These are phyloP conservation scores for Drosophila biarmipes DNA, from an alignment of 1,140 invertebrate genomes.

Conservation along the genomic window DNA sequence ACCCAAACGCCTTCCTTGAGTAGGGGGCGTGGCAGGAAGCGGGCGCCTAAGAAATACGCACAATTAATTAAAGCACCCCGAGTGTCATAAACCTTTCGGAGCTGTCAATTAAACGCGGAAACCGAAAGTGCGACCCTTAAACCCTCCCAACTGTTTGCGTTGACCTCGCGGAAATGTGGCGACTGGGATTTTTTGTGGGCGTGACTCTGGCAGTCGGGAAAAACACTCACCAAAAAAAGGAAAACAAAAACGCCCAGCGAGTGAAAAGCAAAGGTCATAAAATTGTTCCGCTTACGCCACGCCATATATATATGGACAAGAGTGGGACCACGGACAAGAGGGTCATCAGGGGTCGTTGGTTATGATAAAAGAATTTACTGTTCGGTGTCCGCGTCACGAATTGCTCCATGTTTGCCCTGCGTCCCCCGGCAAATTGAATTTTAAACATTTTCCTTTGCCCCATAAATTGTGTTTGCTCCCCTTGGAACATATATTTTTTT, in stretches of 20 bases:
- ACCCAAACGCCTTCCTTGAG: slow-evolving; percentile 15
- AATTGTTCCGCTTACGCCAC: slow-evolving; percentile 23
- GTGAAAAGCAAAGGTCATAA: slow-evolving; percentile 44
- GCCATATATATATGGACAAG: slow-evolving; percentile 16
- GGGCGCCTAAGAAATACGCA: slow-evolving; percentile 39
- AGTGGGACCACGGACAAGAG: no score
- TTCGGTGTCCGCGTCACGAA: slow-evolving; percentile 5
- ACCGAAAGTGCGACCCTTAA: slow-evolving; percentile 7
- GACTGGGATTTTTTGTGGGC: slow-evolving; percentile 47
- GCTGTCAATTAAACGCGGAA: slow-evolving; percentile 58
- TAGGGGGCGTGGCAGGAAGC: slow-evolving; percentile 36
- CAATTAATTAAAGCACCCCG: slow-evolving; percentile 72
- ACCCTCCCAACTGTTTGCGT: neutral
- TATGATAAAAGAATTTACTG: slow-evolving; percentile 10
- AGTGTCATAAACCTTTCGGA: slow-evolving; percentile 67
- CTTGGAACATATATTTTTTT: slow-evolving; percentile 9
- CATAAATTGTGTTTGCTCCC: slow-evolving; percentile 29
- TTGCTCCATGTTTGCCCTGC: slow-evolving; percentile 6
- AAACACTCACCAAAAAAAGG: slow-evolving; percentile 10
- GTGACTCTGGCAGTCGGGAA: slow-evolving; percentile 13
- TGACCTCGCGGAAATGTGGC: slow-evolving; percentile 31
- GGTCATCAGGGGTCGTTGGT: neutral
- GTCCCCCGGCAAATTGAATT: slow-evolving; percentile 47
- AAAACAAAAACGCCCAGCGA: slow-evolving; percentile 1
- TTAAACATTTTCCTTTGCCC: slow-evolving; percentile 27